A percentile compares a stretch with the other conserved stretches of the same genome.
Conservation (phyloP, 2,113 vertebrate genomes). For the Saimiri boliviensis region DNA sequence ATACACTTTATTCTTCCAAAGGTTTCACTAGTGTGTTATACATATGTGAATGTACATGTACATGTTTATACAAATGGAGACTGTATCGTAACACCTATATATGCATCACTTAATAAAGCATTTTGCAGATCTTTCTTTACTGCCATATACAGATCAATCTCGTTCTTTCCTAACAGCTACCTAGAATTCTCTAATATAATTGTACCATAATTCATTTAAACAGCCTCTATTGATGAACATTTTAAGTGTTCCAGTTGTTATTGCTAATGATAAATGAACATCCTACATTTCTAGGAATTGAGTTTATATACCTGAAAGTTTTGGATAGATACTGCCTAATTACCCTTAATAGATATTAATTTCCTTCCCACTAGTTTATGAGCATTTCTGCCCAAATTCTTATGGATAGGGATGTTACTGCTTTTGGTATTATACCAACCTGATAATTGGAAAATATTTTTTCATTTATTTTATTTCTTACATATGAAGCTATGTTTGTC, state of each 20-base stretch:
- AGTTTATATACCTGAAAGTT: not conserved
- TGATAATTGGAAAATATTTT: not conserved
- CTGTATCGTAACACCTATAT: not conserved
- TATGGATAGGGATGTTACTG: not conserved
- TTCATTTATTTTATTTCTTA: not conserved
- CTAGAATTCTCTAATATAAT: not conserved
- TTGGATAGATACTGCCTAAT: not conserved
- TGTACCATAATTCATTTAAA: not conserved
- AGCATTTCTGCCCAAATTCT: not conserved
- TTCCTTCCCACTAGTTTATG: not conserved
- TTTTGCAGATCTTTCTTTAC: not conserved
- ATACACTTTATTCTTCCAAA: not conserved
- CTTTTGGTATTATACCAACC: not conserved
- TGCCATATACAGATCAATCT: not conserved
- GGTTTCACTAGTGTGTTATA: not conserved
- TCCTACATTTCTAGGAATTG: not conserved
- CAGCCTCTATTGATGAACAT: not conserved
- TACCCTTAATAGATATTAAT: not conserved
- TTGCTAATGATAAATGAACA: not conserved
- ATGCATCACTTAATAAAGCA: not conserved
- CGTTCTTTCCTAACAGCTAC: not conserved
- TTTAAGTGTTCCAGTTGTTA: not conserved
- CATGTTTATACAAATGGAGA: not conserved
- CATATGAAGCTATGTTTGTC: constrained; percentile 3
- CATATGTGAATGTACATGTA: not conserved